phyloP scores from a whole-genome alignment of 2,113 vertebrate species.

The Tachuris rubrigastra region DNA sequence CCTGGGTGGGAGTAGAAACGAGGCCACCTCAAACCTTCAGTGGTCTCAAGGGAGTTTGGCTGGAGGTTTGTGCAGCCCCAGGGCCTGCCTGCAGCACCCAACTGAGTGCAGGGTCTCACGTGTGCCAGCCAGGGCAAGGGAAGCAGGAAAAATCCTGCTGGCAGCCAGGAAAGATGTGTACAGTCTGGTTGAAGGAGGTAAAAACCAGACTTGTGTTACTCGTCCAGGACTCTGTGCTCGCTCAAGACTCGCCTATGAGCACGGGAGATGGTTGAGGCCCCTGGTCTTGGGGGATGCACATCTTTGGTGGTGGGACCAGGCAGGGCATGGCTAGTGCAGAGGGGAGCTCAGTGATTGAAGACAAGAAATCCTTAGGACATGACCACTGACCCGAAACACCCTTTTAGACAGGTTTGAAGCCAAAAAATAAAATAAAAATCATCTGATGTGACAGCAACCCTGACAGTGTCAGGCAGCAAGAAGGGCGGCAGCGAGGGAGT shows the following conservation, averaged over 20 bases:
- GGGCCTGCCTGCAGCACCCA: rapidly evolving
- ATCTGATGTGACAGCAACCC: background rate
- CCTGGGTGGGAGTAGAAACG: background rate
- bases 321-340: background rate
- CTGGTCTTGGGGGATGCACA: background rate
- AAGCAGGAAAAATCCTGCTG: rapidly evolving
- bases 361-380: conserved; percentile 2
- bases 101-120: rapidly evolving
- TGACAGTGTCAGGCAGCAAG: background rate
- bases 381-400: conserved; percentile 8
- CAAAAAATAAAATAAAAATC: conserved; percentile 45
- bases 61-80: background rate
- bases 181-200: background rate
- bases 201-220: background rate
- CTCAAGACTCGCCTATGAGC: background rate
- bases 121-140: background rate
- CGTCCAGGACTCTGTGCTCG: background rate
- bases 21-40: background rate
- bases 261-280: background rate
- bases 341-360: background rate
- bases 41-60: background rate
- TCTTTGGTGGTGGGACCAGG: background rate
- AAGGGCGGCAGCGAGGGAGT: background rate
- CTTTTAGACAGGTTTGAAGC: conserved; percentile 26
- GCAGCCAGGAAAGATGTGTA: background rate